Percentiles rank a stretch among this genome's conserved stretches.
phyloP scores from a whole-genome alignment of 2,797 vertebrate genomes.

The Poeciliopsis gracilis region DNA sequence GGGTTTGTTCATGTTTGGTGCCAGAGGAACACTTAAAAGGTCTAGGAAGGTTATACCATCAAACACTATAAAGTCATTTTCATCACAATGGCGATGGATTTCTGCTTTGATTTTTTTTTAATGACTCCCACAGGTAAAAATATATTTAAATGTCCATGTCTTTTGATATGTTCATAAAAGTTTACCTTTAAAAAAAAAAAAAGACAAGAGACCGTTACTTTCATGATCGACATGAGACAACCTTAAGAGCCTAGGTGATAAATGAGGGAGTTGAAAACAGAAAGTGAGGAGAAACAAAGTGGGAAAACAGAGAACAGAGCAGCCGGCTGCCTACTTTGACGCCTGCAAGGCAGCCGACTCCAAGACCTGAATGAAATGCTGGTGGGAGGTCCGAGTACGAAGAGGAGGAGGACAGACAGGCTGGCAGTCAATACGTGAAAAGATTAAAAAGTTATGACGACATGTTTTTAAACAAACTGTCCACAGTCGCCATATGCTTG shows the following conservation, averaged over 20 bases:
- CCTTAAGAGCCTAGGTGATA: constrained; percentile 19
- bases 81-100: constrained; percentile 33
- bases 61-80: constrained; percentile 44
- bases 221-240: background rate
- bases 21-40: constrained; percentile 53
- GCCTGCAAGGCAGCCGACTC: constrained; percentile 62
- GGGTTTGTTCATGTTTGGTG: constrained; percentile 63
- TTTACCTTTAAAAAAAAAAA: constrained; percentile 8
- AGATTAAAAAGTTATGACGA: background rate
- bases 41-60: constrained; percentile 57
- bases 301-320: constrained; percentile 24
- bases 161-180: constrained; percentile 2
- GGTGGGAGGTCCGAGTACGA: constrained; percentile 58
- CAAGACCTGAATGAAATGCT: constrained; percentile 56
- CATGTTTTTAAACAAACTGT: constrained; percentile 1
- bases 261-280: constrained; percentile 30
- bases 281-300: constrained; percentile 31
- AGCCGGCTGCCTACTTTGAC: constrained; percentile 17
- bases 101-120: constrained; percentile 17
- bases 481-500: background rate
- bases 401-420: constrained; percentile 39
- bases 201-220: background rate
- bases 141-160: background rate
- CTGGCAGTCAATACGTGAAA: constrained; percentile 49
- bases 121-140: background rate